These are phyloP conservation scores for Scomber colias DNA, from an alignment of 2,113 vertebrate genomes.

Conservation along the genomic window DNA sequence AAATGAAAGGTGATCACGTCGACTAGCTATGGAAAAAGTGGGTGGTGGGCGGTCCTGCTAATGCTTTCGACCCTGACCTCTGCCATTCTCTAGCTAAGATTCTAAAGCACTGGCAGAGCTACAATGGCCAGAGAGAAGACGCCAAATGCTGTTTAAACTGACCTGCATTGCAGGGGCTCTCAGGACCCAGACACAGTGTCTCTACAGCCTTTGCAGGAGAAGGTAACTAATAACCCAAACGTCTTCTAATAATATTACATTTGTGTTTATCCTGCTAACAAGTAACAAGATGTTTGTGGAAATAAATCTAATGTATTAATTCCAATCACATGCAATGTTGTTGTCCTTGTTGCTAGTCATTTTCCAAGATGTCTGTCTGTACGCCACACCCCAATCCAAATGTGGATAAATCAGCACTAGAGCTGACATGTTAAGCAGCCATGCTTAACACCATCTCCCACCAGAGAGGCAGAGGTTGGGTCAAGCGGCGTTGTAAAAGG, in stretches of 20 bases:
- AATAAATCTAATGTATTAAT: background rate
- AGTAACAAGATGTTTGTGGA: slow-evolving; percentile 1
- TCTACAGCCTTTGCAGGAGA: slow-evolving; percentile 13
- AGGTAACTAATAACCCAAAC: background rate
- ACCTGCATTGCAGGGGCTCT: slow-evolving; percentile 30
- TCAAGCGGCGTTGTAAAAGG: slow-evolving; percentile 37
- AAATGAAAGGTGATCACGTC: slow-evolving; percentile 76
- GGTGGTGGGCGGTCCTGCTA: slow-evolving; percentile 58
- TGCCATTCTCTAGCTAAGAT: slow-evolving; percentile 59
- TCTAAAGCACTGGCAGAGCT: slow-evolving; percentile 39
- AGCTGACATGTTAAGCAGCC: slow-evolving; percentile 42
- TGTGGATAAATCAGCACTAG: slow-evolving; percentile 40
- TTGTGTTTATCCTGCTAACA: background rate
- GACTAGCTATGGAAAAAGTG: slow-evolving; percentile 73
- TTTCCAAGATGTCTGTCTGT: slow-evolving; percentile 34
- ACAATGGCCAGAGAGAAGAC: slow-evolving; percentile 24
- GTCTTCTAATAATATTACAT: background rate
- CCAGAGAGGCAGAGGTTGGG: slow-evolving; percentile 36
- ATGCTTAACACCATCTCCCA: slow-evolving; percentile 54
- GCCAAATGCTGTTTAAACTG: slow-evolving; percentile 15
- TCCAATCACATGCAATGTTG: background rate
- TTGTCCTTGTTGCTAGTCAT: background rate
- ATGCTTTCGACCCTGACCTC: slow-evolving; percentile 77
- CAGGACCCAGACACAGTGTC: slow-evolving; percentile 34
- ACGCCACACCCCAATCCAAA: slow-evolving; percentile 33